Evolutionary conservation across 2,888 invertebrate genomes (phyloP).

Genomic region (Leucoma salicis): DNA sequence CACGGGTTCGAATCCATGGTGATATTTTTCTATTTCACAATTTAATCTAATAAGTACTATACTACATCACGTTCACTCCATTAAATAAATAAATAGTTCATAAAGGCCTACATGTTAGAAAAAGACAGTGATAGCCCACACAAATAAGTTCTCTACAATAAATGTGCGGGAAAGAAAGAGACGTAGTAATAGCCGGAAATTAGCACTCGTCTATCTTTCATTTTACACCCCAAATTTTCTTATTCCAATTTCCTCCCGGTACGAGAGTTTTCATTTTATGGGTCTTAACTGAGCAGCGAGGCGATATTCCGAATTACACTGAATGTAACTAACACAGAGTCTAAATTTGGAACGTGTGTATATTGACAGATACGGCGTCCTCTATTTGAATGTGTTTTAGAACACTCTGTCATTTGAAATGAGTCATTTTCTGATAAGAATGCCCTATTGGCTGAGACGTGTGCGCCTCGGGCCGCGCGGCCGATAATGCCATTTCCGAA

Average conservation of each 20-base stretch:
- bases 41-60: no score
- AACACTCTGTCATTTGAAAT: conserved; percentile 86
- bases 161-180: conserved; percentile 80
- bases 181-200: conserved; percentile 85
- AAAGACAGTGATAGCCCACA: conserved; percentile 67
- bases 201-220: conserved; percentile 89
- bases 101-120: conserved; percentile 59
- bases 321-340: conserved; percentile 29
- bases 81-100: conserved; percentile 60
- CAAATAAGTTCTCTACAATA: conserved; percentile 66
- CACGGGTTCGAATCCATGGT: no score
- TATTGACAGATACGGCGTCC: conserved; percentile 50
- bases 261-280: conserved; percentile 59
- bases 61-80: conserved; percentile 46
- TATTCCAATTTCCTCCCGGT: conserved; percentile 86
- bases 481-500: conserved; percentile 81
- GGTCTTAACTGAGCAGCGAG: conserved; percentile 45
- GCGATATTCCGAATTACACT: conserved; percentile 29
- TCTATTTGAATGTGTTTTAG: conserved; percentile 61
- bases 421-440: conserved; percentile 88
- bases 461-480: conserved; percentile 68
- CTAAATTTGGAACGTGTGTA: conserved; percentile 29
- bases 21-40: no score
- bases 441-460: conserved; percentile 82
- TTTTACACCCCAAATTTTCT: conserved; percentile 90